Evolutionary conservation across 2,888 invertebrate genomes (phyloP).

Genomic region (Lymantria monacha): DNA sequence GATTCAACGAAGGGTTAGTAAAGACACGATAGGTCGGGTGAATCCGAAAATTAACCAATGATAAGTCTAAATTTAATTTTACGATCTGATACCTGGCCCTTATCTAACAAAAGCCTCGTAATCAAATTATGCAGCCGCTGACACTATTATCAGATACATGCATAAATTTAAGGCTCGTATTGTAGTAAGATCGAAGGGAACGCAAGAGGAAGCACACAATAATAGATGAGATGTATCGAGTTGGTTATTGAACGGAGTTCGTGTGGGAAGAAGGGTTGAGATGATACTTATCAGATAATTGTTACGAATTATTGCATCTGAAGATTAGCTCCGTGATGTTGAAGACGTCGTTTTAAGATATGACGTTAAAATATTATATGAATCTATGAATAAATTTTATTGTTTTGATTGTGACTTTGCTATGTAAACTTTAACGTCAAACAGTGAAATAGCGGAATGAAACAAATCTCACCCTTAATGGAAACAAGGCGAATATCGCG

Average conservation of each 20-base stretch:
- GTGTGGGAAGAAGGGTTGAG: constrained; percentile 79
- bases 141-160: constrained; percentile 72
- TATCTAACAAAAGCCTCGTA: constrained; percentile 71
- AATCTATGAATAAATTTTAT: constrained; percentile 18
- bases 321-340: constrained; percentile 41
- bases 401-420: constrained; percentile 16
- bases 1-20: constrained; percentile 48
- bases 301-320: constrained; percentile 73
- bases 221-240: constrained; percentile 66
- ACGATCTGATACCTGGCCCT: constrained; percentile 79
- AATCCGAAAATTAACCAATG: constrained; percentile 81
- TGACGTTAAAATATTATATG: constrained; percentile 21
- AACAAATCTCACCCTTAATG: constrained; percentile 72
- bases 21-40: constrained; percentile 63
- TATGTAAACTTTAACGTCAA: constrained; percentile 61
- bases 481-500: constrained; percentile 76
- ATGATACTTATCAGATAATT: constrained; percentile 80
- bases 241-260: constrained; percentile 64
- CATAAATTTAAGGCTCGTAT: constrained; percentile 76
- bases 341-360: constrained; percentile 15
- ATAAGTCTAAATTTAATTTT: constrained; percentile 80
- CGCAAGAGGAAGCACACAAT: constrained; percentile 59
- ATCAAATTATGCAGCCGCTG: constrained; percentile 81
- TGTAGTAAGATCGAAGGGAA: constrained; percentile 71
- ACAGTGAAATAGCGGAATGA: constrained; percentile 58